Evolutionary conservation across 35 echinoderm and acorn worm species (phyloP), one percentile per base, ranked within the genome.

Genomic region (Patiria miniata): DNA sequence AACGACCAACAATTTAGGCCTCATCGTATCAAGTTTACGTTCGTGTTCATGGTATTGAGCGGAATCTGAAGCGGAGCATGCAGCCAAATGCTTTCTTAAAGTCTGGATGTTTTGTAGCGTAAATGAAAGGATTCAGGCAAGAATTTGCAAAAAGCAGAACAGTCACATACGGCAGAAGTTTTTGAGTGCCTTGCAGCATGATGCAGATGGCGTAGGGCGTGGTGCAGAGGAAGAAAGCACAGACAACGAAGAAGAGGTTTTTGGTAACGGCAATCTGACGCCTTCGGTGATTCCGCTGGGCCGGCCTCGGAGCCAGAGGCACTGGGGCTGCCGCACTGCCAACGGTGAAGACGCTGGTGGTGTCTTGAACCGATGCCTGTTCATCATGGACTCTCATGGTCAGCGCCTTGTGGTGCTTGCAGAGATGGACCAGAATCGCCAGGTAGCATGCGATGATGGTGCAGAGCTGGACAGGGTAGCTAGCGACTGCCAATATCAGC

Each of bases 81-180:
- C 86, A 68, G 17, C 53, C 52, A 78, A 97, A 90, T 2, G 93
- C 95, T 19, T 68, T 79, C 73, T 88, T 97, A 26, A 97, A 97
- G 51, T 89, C 83, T 29, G 95, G 91, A 77, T 97, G 95, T 77
- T 97, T 97, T 40, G 95, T 97, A 38, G 85, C 91, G 34, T 93
- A 97, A 30, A 97, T 93, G 28, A 97, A 42, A 0, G 95, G 95
- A 60, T 97, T 97, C 10, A 97, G 84, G 57, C 91, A 93, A 14
- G 77, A 81, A 81, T 97, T 97, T 15, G 79, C 68, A 47, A 47
- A 47, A 9, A 97, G 83, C 79, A 97, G 88, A 18, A 97, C 40
- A 0, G 91, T 84, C 17, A 83, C 95, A 1, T 87, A 85, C 83
- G 88, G 93, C 36, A 91, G 95, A 16, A 93, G 78, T 39, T 93